A percentile compares a stretch with the other conserved stretches of the same genome.
phyloP scores from a whole-genome alignment of 2,888 invertebrate genomes.

The Agonum fuliginosum region DNA sequence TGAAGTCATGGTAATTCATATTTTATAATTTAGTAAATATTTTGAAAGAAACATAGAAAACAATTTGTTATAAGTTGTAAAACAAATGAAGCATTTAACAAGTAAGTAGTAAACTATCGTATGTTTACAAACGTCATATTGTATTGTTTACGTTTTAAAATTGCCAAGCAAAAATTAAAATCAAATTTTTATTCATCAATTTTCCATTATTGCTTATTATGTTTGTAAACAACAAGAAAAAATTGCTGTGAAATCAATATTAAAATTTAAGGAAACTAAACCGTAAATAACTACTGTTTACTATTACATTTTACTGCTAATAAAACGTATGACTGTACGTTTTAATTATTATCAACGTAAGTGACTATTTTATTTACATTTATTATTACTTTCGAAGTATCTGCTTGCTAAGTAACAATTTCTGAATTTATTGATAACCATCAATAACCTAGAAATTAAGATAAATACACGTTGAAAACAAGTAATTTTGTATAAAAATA shows the following conservation, averaged over 20 bases:
- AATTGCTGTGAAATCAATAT: background rate
- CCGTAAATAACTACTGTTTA: background rate
- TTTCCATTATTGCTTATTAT: background rate
- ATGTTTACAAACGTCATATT: constrained; percentile 4
- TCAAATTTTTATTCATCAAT: background rate
- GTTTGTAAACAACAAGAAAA: background rate
- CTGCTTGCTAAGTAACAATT: background rate
- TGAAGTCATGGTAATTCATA: background rate
- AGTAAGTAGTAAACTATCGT: constrained; percentile 4
- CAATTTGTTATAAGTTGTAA: constrained; percentile 17
- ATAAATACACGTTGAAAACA: background rate
- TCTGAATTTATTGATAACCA: background rate
- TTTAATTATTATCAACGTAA: background rate
- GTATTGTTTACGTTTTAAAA: constrained; percentile 21
- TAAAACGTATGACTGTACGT: background rate
- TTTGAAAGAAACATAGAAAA: constrained; percentile 21
- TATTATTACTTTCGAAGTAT: background rate
- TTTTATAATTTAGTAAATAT: constrained; percentile 18
- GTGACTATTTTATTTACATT: background rate
- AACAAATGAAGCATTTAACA: constrained; percentile 22
- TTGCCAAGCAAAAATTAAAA: background rate
- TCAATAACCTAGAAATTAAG: background rate
- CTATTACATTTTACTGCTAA: background rate
- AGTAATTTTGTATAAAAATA: background rate
- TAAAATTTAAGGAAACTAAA: background rate